Evolutionary conservation across 2,113 vertebrate species (phyloP), one percentile per base, ranked within the genome.

Genomic region (Athene noctua): DNA sequence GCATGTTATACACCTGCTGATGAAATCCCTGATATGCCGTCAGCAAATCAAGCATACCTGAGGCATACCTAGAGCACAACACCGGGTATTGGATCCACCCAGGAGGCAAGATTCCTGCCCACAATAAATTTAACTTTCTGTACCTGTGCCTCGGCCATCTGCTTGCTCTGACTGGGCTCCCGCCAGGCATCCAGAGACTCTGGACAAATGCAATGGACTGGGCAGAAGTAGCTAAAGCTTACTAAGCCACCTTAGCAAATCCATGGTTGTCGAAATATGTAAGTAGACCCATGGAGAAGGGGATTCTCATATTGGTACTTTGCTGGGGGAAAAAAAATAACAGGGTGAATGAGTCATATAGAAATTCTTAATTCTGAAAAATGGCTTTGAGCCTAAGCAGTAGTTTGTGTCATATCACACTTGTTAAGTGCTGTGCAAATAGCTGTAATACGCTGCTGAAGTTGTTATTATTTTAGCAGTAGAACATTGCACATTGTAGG

Each of bases 331-430:
- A 2, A 32, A 70, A 11, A 20, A 40, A 52, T 6, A 42, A 57
- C 57, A 49, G 36, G 10, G 11, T 57, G 44, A 75, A 67, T 46
- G n/a, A 93, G 55, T 67, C 19, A 5, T n/a, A 52, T 9, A 90
- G 86, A 71, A 81, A 74, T 80, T 73, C 75, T 90, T 73, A 61
- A 81, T 92, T 92, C 77, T 89, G 86, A 94, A 84, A 88, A 57
- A 44, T 1, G 1, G 8, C 15, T 94, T 95, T 88, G 65, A 86
- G 40, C 61, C 86, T 61, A 84, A 88, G 59, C 72, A 51, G 80
- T 34, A 30, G 47, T 79, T 93, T 74, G 32, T 93, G 86, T 81
- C 68, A 49, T 51, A 63, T 55, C 63, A 44, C 52, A 32, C 72
- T 92, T 63, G 46, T 59, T 83, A 86, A 90, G 34, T 47, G 47